Base-by-base conservation (phyloP, 2,888 invertebrate species). In the Calliopum simillimum region DNA sequence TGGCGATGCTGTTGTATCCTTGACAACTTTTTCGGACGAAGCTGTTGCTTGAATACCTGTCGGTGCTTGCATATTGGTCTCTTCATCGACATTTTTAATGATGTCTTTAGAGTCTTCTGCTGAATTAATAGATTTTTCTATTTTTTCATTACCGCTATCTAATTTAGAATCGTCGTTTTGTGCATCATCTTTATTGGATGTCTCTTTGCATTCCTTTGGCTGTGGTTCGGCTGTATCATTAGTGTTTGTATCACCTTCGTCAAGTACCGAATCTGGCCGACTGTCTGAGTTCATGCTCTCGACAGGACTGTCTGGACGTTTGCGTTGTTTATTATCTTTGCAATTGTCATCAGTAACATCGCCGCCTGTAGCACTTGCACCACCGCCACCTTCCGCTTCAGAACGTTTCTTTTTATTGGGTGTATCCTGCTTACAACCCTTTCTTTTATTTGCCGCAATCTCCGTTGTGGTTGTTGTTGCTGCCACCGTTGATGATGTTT, bases 241-340 rank as follows among this genome's bases (percentile, higher is more conserved):
- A n/a, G 86, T 85, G 70, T 88, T 87, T 11, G 83, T 84, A 77
- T 86, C 88, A 77, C 90, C 91, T 72, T 89, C 88, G 79, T 90
- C 90, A 86, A 93, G 91, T 61, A 93, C 91, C 53, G 95, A 92
- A 79, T 94, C 94, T 4, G 86, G 86, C 14, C 87, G 81, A 79
- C 94, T 94, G 81, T 94, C 95, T 74, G 94, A 94, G 58, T 94
- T 94, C 72, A 94, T 89, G 82, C 94, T 95, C 82, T 93, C 93
- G 53, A 93, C 91, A 14, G 95, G 95, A 87, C 95, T 95, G 73
- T 88, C 88, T 43, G 87, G 82, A 21, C 87, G 82, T 73, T 88
- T 88, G 47, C 90, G 85, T 77, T 89, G 89, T 68, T 89, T 89
- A 63, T 87, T 87, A 25, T 81, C 79, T 41, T 82, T 75, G 69